Conservation (phyloP, 2,888 invertebrate species). For the Resseliella maxima region DNA sequence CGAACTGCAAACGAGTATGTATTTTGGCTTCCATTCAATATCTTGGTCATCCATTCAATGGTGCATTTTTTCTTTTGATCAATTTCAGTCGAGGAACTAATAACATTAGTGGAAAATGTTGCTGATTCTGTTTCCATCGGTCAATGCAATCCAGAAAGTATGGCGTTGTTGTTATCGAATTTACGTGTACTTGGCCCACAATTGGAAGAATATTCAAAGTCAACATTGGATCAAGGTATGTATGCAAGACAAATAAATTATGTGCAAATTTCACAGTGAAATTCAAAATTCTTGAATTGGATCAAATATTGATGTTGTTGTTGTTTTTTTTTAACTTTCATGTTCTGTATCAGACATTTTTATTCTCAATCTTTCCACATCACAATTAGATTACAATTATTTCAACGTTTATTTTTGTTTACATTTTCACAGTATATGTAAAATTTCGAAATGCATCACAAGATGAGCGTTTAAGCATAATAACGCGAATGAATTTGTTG, state of each 20-base stretch:
- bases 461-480: constrained; percentile 85
- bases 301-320: background rate
- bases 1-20: constrained; percentile 62
- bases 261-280: too few relatives aligned
- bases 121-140: constrained; percentile 81
- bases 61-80: background rate
- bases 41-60: background rate
- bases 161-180: constrained; percentile 82
- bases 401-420: too few relatives aligned
- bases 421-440: constrained; percentile 73
- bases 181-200: constrained; percentile 84
- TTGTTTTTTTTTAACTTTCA: background rate
- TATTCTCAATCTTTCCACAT: too few relatives aligned
- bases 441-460: constrained; percentile 90
- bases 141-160: constrained; percentile 77
- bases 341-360: too few relatives aligned
- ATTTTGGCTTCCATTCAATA: background rate
- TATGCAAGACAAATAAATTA: too few relatives aligned
- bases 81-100: constrained; percentile 79
- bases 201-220: constrained; percentile 84
- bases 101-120: constrained; percentile 84
- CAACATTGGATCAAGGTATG: constrained; percentile 77
- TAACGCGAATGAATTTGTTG: constrained; percentile 87
- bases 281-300: too few relatives aligned
- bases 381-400: too few relatives aligned